Evolutionary conservation across 2,888 invertebrate genomes (phyloP), one percentile per base, ranked within the genome.

Genomic region (Lepidocyrtoides sp.): DNA sequence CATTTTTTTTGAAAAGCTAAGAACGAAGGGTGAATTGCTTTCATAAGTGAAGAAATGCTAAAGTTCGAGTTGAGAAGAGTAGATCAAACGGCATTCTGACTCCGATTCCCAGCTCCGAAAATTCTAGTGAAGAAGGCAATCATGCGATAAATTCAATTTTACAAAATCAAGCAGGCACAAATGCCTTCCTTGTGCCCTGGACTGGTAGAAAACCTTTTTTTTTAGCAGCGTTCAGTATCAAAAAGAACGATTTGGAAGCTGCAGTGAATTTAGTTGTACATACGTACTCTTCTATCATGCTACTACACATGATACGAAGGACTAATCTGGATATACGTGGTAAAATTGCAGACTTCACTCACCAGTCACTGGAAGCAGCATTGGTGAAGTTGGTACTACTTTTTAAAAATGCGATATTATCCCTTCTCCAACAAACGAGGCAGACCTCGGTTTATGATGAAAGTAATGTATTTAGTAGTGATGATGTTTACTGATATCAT

Each of bases 101-200:
- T 54, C 20, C 17, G 2, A 20, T 17, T 54, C 17, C 60, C 14
- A 2, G 48, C n/a, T 7, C n/a, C 1, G 12, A 60, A 60, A 79
- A 54, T 32, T 17, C 60, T 10, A 29, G 14, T 81, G 57, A 57
- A 57, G 26, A 60, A 36, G 32, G 57, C 51, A 82, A 60, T 60
- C 54, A 79, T 29, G 81, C 23, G 60, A 82, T 57, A 60, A 82
- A 82, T 82, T 57, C 81, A 82, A 82, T 82, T 60, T 82, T n/a
- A 32, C 41, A 12, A 75, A 75, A 75, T 75, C 72, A 14, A 75
- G 60, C 26, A 60, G 60, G n/a, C 32, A 14, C 66, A 66, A 29
- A 66, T 66, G 66, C n/a, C 26, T 32, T 32, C 5, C 66, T 32
- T n/a, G 66, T 20, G 7, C 7, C n/a, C 20, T 57, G 0, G 32